A percentile compares a stretch with the other conserved stretches of the same genome.
Evolutionary conservation across 2,797 vertebrate species (phyloP).

Genomic region (Threskiornis aethiopicus): DNA sequence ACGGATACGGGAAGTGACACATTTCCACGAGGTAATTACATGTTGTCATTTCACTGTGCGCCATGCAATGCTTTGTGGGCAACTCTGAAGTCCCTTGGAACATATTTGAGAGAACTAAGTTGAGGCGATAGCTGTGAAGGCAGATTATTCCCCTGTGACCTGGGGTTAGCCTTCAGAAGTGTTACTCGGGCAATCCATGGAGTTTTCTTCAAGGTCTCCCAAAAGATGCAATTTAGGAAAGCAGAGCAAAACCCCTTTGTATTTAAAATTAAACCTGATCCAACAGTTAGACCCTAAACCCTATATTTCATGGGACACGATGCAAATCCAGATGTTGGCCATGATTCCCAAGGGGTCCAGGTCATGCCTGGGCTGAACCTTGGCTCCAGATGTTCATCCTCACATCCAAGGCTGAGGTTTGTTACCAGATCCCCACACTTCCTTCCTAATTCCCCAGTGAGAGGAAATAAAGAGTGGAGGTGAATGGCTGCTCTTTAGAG

Average conservation of each 20-base stretch:
- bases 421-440: neutral
- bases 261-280: neutral
- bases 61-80: neutral
- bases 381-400: neutral
- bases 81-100: neutral
- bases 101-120: neutral
- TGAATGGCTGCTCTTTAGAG: neutral
- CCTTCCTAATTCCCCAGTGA: neutral
- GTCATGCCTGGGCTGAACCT: rapidly evolving
- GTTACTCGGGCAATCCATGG: neutral
- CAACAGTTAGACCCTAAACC: neutral
- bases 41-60: neutral
- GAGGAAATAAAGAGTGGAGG: neutral
- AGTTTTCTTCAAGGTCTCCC: neutral
- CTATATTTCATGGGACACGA: rapidly evolving
- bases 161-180: neutral
- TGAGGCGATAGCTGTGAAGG: neutral
- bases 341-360: neutral
- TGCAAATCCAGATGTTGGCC: neutral
- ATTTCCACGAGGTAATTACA: slow-evolving; percentile 1
- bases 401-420: neutral
- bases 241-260: neutral
- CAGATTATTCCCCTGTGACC: neutral
- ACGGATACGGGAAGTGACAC: neutral
- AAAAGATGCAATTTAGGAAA: neutral